These are phyloP conservation scores for Eueremaeus valkanovi DNA, from an alignment of 2,888 invertebrate genomes.

Conservation along the genomic window DNA sequence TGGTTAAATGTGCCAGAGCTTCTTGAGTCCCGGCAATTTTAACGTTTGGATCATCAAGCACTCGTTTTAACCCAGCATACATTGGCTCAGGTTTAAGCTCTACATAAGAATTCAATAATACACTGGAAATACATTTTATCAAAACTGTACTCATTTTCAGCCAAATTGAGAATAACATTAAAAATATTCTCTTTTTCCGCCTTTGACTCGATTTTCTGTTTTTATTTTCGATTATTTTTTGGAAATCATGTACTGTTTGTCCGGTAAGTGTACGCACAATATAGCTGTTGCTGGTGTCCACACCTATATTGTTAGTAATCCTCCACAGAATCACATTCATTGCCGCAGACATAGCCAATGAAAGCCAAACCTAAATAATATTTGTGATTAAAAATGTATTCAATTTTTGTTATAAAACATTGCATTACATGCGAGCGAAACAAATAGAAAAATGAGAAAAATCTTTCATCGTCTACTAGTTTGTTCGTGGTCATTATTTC, in stretches of 20 bases:
- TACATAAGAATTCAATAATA: not conserved
- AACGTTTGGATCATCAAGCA: not conserved
- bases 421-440: not conserved
- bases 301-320: not conserved
- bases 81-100: not conserved
- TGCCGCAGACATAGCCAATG: not conserved
- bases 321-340: not conserved
- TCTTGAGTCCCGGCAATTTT: not conserved
- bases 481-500: not conserved
- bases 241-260: not conserved
- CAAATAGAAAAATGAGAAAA: not conserved
- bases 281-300: not conserved
- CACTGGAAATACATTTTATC: not conserved
- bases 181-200: not conserved
- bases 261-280: not conserved
- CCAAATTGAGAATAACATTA: not conserved
- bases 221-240: no score
- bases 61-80: not conserved
- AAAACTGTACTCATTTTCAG: not conserved
- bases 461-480: not conserved
- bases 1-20: no score
- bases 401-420: no score
- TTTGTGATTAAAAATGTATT: no score
- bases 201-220: not conserved
- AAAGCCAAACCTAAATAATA: not conserved